Base-by-base conservation (phyloP, 2,797 vertebrate species). In the Cirrhinus molitorella region DNA sequence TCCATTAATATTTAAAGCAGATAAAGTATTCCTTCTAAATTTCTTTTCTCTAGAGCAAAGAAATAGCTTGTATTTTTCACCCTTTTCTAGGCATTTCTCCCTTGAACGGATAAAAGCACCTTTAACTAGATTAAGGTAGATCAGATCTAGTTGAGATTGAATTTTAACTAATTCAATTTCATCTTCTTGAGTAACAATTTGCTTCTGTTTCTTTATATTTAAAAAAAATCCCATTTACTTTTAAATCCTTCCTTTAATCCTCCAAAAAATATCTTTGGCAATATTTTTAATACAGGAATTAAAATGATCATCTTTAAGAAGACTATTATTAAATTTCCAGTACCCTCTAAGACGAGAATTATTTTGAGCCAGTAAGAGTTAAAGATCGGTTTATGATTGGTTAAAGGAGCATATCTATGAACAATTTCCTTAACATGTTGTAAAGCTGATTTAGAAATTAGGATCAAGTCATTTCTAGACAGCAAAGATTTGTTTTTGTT, bases 401-500 rank as follows among this genome's bases (percentile, higher is more conserved):
- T 68, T 45, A 70, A 45, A 5, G 40, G 65, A 21, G 65, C 65
- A 67, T 67, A 40, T 1, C 2, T 67, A 40, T 67, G 34, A 40
- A 40, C 10, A 45, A 70, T 70, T 70, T 70, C 67, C 11, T 70
- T 70, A 14, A 70, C 40, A 70, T n/a, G 7, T 12, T 68, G 65
- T 13, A n/a, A 12, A 67, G 19, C 6, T n/a, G 12, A 23, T 9
- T n/a, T 68, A 68, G 21, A 45, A 23, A 68, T 34, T 21, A 34
- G 7, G 9, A 66, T 37, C 63, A 61, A 28, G 23, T 37, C 17
- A 21, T 37, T 66, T 66, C 63, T 40, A 40, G 31, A 66, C 3
- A 37, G 37, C 66, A 45, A 68, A 68, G 66, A 70, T 23, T 68
- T 23, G n/a, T 45, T 45, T 70, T 70, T 70, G 67, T 70, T 70